A percentile compares a stretch with the other conserved stretches of the same genome.
These are phyloP conservation scores for Amblyornis subalaris DNA, from an alignment of 2,113 vertebrate genomes.

Conservation along the genomic window DNA sequence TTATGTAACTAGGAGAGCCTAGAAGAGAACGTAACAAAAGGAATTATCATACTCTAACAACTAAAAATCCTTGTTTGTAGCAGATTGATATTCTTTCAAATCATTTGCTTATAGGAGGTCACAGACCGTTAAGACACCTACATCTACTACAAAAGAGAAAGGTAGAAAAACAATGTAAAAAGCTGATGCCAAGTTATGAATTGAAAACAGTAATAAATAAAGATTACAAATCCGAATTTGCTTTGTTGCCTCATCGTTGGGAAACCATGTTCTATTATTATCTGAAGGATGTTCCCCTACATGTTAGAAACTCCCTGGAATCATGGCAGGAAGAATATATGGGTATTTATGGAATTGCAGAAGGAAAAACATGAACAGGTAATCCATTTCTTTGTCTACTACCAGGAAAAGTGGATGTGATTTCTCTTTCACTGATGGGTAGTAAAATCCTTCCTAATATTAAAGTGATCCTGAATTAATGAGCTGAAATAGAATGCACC, in stretches of 20 bases:
- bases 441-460: not conserved
- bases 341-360: not conserved
- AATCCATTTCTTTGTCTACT: not conserved
- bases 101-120: not conserved
- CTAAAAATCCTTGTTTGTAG: not conserved
- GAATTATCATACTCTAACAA: not conserved
- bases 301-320: not conserved
- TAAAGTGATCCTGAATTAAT: not conserved
- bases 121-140: fast-evolving
- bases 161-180: not conserved
- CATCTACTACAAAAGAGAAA: not conserved
- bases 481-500: not conserved
- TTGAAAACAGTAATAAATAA: not conserved
- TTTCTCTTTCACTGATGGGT: not conserved
- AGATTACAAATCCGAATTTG: not conserved
- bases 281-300: not conserved
- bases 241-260: not conserved
- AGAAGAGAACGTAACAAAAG: not conserved
- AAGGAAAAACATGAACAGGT: not conserved
- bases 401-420: not conserved
- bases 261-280: not conserved
- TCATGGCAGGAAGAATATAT: not conserved
- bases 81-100: not conserved
- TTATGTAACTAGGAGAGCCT: not conserved
- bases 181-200: not conserved